phyloP scores from a whole-genome alignment of 2,888 invertebrate species.

The Teleiodes luculella region DNA sequence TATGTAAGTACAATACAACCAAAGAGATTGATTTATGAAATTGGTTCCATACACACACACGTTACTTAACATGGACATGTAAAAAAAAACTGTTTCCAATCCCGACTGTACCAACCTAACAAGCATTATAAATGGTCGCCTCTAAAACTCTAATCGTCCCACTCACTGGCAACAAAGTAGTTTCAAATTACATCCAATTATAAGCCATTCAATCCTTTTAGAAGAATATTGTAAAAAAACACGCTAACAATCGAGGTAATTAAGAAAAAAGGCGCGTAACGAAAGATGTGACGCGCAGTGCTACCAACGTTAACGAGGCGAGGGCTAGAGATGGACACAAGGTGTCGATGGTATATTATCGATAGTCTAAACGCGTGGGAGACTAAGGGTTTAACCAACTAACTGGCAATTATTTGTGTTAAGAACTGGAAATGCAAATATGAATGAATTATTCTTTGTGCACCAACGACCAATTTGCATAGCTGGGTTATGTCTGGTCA shows the following conservation, averaged over 20 bases:
- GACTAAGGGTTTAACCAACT: not conserved
- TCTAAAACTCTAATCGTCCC: constrained; percentile 60
- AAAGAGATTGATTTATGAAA: no score
- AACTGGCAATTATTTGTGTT: not conserved
- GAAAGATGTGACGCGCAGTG: constrained; percentile 62
- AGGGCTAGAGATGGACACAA: constrained; percentile 41
- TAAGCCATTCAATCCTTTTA: constrained; percentile 74
- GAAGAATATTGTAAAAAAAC: constrained; percentile 60
- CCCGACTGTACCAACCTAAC: constrained; percentile 45
- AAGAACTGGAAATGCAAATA: not conserved
- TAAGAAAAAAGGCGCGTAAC: constrained; percentile 71
- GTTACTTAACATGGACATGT: not conserved
- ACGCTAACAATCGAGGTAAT: constrained; percentile 69
- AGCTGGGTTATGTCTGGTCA: no score
- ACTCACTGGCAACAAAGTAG: constrained; percentile 66
- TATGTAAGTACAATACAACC: no score
- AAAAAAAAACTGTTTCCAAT: constrained; percentile 17
- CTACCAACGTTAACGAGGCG: constrained; percentile 61
- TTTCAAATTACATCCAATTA: constrained; percentile 78
- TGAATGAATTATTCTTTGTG: no score
- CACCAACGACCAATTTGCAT: no score
- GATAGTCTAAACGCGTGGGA: constrained; percentile 28
- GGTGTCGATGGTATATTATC: constrained; percentile 29
- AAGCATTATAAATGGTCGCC: constrained; percentile 58
- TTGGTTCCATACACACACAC: no score